A percentile compares a stretch with the other conserved stretches of the same genome.
These are phyloP conservation scores for Rhea pennata DNA, from an alignment of 2,113 vertebrate species.

Conservation along the genomic window DNA sequence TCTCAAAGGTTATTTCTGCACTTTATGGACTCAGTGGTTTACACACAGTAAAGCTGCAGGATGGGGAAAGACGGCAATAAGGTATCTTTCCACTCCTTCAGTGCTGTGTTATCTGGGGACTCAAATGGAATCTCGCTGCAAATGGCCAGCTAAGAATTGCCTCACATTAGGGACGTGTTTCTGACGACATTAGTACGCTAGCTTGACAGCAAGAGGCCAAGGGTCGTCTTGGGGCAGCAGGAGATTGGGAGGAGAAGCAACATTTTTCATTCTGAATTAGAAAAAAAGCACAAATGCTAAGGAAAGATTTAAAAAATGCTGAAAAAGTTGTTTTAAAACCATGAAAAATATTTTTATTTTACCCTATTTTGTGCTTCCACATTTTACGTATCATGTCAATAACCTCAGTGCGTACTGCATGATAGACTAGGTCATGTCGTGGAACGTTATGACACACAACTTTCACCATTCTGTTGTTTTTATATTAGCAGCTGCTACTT, in stretches of 20 bases:
- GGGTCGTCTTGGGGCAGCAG: not conserved
- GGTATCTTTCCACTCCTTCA: not conserved
- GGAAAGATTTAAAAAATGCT: not conserved
- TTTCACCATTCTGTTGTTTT: conserved; percentile 42
- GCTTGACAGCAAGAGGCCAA: not conserved
- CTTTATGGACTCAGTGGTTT: not conserved
- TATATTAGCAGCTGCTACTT: conserved; percentile 48
- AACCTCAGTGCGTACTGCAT: not conserved
- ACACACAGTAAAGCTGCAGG: not conserved
- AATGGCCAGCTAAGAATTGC: not conserved
- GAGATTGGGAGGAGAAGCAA: not conserved
- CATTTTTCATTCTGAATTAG: not conserved
- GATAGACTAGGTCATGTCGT: conserved; percentile 7
- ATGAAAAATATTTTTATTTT: not conserved
- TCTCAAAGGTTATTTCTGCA: not conserved
- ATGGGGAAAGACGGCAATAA: not conserved
- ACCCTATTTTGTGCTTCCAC: not conserved
- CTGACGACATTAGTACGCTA: not conserved
- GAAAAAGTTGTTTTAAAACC: not conserved
- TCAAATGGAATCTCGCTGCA: not conserved
- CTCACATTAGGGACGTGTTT: not conserved
- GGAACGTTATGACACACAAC: conserved; percentile 1
- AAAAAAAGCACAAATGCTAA: not conserved
- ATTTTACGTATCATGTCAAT: not conserved
- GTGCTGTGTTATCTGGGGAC: not conserved